Base-by-base conservation (phyloP, 2,113 vertebrate genomes). In the Dendrocopos noguchii region DNA sequence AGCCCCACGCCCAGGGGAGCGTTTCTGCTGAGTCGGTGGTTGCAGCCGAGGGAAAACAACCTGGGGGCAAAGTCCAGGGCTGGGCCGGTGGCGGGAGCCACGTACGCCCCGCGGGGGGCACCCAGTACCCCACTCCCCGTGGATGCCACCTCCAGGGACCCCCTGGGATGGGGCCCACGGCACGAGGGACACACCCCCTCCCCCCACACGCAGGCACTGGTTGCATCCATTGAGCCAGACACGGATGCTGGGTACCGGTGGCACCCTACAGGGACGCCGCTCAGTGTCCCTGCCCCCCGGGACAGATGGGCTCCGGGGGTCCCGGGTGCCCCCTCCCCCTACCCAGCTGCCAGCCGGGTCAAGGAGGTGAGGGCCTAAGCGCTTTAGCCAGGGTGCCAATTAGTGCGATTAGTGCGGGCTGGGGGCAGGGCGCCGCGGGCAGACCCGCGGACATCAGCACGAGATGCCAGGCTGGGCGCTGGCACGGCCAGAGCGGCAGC, bases 321-420 rank as follows among this genome's bases (percentile, higher is more conserved):
- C 95, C 76, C 18, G 2, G 61, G 70, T 0, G 17, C 64, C 39
- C 25, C 88, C 86, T 63, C 68, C 74, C 50, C 89, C 81, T 28
- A 7, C 56, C 93, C 95, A 94, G 95, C 93, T 94, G 95, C 95
- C 90, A 92, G 88, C 80, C 12, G 80, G 93, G 91, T 76, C 91
- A 79, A 80, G 81, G 90, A 92, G 94, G 92, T 92, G 91, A 88
- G 66, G 87, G 42, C 92, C 95, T 95, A 96, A 96, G 95, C 93
- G 94, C 95, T 94, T 96, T 96, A 96, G 90, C 92, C 84, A 73
- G 74, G 95, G 95, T 92, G 95, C 84, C 95, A 96, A 95, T 96
- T 96, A 96, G 92, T 4, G 15, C 5, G 94, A 95, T 96, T 95
- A 96, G 59, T 2, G 0, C 9, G 16, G 66, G 57, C 72, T 60